Evolutionary conservation across 2,113 vertebrate genomes (phyloP).

Genomic region (Oryctolagus cuniculus): mOryCun1.1 NC_091436.1:23376001-23376500

Average conservation of each 20-base stretch:
- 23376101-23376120: no score
- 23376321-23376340: neutral
- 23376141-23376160: neutral
- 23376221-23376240: neutral
- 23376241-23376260: neutral
- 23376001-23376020: neutral
- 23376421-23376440: neutral
- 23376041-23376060: neutral
- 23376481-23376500: neutral
- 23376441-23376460: neutral
- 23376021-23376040: neutral
- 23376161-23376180: neutral
- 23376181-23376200: neutral
- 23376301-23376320: neutral
- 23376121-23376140: neutral
- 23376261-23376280: neutral
- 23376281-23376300: neutral
- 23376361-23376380: neutral
- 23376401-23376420: neutral
- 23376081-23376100: neutral
- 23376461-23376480: neutral
- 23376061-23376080: neutral
- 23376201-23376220: neutral
- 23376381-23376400: neutral
- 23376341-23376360: neutral